Evolutionary conservation across 2,113 vertebrate genomes (phyloP).

Genomic region (Eulemur rufifrons): DNA sequence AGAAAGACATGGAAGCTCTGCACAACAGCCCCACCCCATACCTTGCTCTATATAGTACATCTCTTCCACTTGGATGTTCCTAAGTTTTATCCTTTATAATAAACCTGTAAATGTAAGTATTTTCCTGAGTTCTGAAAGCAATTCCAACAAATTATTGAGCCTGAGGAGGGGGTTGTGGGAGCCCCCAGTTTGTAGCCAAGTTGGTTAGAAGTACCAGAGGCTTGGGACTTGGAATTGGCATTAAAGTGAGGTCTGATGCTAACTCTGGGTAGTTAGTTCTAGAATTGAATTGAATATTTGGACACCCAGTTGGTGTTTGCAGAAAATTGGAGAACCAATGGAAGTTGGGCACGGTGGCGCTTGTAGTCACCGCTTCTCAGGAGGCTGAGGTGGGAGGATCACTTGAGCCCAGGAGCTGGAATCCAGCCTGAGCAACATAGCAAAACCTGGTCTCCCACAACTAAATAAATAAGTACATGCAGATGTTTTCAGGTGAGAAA

Average conservation of each 20-base stretch:
- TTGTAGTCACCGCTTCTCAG: no score
- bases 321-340: neutral
- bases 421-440: neutral
- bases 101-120: neutral
- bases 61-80: neutral
- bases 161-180: neutral
- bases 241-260: neutral
- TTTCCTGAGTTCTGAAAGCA: neutral
- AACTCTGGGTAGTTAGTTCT: neutral
- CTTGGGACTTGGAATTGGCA: neutral
- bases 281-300: neutral
- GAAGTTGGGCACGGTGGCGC: no score
- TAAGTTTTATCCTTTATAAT: neutral
- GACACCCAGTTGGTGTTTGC: neutral
- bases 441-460: neutral
- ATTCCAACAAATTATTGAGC: neutral
- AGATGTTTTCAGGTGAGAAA: no score
- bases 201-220: neutral
- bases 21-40: neutral
- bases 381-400: neutral
- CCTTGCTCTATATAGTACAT: rapidly evolving
- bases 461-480: no score
- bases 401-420: neutral
- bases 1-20: neutral
- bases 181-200: neutral